Evolutionary conservation across 92 coral and sea anemone genomes (phyloP).

Genomic region (Pocillopora grandis): DNA sequence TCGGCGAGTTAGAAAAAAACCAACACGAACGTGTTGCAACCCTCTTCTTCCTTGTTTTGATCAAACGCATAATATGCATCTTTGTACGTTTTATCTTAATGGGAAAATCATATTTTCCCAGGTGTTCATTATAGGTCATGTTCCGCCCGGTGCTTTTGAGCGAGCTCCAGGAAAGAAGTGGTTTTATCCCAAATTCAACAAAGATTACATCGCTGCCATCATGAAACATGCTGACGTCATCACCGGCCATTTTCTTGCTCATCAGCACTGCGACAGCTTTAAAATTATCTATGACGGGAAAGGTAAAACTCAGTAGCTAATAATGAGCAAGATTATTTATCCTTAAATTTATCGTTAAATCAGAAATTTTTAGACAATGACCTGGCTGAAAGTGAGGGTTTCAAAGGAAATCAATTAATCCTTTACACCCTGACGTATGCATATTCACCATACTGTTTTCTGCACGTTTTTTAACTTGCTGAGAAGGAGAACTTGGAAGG

Average conservation of each 20-base stretch:
- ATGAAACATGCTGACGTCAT: slow-evolving; percentile 54
- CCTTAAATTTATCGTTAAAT: too few relatives aligned
- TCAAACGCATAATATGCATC: neutral
- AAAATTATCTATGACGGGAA: slow-evolving; percentile 47
- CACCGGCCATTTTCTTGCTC: slow-evolving; percentile 61
- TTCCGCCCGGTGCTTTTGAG: slow-evolving; percentile 70
- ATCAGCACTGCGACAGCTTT: slow-evolving; percentile 75
- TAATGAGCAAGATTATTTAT: neutral
- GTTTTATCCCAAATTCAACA: slow-evolving; percentile 67
- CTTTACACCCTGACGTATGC: too few relatives aligned
- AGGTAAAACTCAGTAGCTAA: slow-evolving; percentile 21
- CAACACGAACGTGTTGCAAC: neutral
- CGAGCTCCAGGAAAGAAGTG: slow-evolving; percentile 56
- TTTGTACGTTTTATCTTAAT: neutral
- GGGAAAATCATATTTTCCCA: neutral
- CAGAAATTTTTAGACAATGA: too few relatives aligned
- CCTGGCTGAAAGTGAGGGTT: too few relatives aligned
- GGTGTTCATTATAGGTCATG: slow-evolving; percentile 67
- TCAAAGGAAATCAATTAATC: too few relatives aligned
- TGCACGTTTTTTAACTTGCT: too few relatives aligned
- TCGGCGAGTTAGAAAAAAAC: neutral
- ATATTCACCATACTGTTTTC: too few relatives aligned
- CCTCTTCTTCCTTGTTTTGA: neutral
- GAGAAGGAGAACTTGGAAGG: too few relatives aligned
- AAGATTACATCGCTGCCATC: slow-evolving; percentile 34